phyloP scores from a whole-genome alignment of 2,113 vertebrate species.

The Ameiurus melas region DNA sequence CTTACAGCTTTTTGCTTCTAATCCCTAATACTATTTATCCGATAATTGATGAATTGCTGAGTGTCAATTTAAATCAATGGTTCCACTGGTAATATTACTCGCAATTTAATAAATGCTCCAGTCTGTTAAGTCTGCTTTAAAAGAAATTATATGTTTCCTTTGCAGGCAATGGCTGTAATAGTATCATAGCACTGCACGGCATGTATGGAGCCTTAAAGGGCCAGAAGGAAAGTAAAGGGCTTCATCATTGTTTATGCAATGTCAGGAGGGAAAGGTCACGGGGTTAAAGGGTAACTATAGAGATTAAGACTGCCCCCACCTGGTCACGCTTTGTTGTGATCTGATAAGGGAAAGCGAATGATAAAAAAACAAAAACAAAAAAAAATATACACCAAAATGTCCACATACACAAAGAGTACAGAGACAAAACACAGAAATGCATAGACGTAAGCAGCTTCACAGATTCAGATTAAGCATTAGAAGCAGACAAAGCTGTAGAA shows the following conservation, averaged over 20 bases:
- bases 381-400: slow-evolving; percentile 42
- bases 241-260: background rate
- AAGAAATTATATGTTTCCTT: slow-evolving; percentile 29
- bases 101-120: background rate
- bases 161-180: slow-evolving; percentile 46
- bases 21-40: background rate
- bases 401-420: slow-evolving; percentile 51
- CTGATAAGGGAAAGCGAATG: slow-evolving; percentile 70
- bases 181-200: slow-evolving; percentile 14
- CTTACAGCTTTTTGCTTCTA: background rate
- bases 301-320: slow-evolving; percentile 73
- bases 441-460: slow-evolving; percentile 47
- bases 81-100: background rate
- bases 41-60: background rate
- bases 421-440: slow-evolving; percentile 54
- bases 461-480: slow-evolving; percentile 43
- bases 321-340: slow-evolving; percentile 77
- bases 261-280: slow-evolving; percentile 28
- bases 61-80: too few species aligned
- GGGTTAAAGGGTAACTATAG: slow-evolving; percentile 44
- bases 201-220: slow-evolving; percentile 52
- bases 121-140: background rate
- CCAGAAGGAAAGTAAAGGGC: slow-evolving; percentile 33
- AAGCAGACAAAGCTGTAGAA: slow-evolving; percentile 35
- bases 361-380: slow-evolving; percentile 21